Conservation (phyloP, 2,797 vertebrate genomes). For the Smutsia gigantea region DNA sequence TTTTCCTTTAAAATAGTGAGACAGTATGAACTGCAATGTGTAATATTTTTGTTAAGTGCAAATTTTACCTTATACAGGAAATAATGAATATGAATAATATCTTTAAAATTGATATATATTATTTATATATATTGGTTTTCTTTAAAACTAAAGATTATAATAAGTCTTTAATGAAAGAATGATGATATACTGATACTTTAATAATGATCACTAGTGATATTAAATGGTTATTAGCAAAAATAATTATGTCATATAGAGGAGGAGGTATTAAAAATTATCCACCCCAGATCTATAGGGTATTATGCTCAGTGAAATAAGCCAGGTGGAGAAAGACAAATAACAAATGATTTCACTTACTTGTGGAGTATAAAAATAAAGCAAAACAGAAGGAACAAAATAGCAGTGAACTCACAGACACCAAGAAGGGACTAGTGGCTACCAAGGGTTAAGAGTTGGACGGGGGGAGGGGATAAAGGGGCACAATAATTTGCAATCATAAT, state of each 20-base stretch:
- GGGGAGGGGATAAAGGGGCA: no score
- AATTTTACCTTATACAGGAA: neutral
- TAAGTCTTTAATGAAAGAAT: neutral
- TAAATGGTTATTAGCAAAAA: neutral
- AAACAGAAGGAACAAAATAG: no score
- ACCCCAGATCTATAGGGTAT: no score
- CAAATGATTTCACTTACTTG: no score
- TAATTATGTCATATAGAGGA: neutral
- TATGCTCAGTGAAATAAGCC: no score
- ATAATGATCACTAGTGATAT: neutral
- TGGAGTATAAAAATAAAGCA: no score
- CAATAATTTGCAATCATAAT: no score
- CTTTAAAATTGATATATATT: constrained; percentile 2
- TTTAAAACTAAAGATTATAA: constrained; percentile 5
- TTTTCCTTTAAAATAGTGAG: neutral
- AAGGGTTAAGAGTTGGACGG: no score
- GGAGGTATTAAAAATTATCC: neutral
- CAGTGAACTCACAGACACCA: no score
- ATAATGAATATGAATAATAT: neutral
- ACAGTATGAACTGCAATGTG: neutral
- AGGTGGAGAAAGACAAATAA: no score
- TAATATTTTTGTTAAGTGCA: neutral
- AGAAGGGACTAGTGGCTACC: no score
- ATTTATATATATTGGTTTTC: neutral
- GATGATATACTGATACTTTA: neutral